Conservation (phyloP, 2,797 vertebrate genomes). For the Myotis vivesi region DNA sequence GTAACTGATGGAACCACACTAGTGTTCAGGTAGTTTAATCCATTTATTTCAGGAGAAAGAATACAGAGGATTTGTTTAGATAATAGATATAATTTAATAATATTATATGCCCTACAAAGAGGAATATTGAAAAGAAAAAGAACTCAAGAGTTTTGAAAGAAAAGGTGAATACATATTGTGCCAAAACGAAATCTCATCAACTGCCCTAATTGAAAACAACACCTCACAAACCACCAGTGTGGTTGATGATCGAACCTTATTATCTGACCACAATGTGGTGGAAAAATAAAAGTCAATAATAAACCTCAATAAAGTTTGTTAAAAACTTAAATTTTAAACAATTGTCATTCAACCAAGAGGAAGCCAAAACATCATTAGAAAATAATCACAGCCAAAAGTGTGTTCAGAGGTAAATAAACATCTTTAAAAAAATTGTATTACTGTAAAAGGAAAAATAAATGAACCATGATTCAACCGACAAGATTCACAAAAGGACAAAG, state of each 20-base stretch:
- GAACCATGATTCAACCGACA: neutral
- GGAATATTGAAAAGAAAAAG: neutral
- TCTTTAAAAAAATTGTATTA: neutral
- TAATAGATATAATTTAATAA: neutral
- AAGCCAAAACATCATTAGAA: conserved; percentile 1
- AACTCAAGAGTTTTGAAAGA: neutral
- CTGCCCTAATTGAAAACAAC: neutral
- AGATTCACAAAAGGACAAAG: neutral
- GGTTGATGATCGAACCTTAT: neutral
- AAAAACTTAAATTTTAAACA: neutral
- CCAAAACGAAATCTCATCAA: conserved; percentile 16
- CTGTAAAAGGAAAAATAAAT: neutral
- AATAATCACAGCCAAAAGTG: neutral
- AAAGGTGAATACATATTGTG: neutral
- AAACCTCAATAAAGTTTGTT: neutral
- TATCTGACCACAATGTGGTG: neutral
- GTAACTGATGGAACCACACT: neutral
- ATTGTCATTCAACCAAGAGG: neutral
- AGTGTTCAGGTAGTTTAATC: neutral
- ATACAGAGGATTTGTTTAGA: neutral
- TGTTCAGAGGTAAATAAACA: conserved; percentile 7
- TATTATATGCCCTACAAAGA: neutral
- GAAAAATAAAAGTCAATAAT: neutral
- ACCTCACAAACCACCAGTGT: neutral
- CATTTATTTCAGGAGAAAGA: conserved; percentile 32